Percentiles rank a stretch among this genome's conserved stretches.
phyloP scores from a whole-genome alignment of 1,140 invertebrate species.

The Brachionus manjavacas region DNA sequence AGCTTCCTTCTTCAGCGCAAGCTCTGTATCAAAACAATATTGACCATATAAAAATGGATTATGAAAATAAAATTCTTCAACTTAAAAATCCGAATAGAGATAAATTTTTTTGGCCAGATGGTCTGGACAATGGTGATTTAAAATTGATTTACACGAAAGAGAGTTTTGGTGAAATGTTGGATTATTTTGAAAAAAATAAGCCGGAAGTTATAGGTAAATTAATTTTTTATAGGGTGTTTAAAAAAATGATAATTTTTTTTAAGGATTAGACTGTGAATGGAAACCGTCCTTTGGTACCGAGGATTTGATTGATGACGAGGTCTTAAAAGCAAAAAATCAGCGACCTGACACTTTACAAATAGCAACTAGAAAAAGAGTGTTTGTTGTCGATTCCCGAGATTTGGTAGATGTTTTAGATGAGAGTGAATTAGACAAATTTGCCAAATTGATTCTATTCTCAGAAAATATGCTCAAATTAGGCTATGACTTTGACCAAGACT shows the following conservation, averaged over 20 bases:
- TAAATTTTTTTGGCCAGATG: neutral
- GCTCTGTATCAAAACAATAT: neutral
- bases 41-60: neutral
- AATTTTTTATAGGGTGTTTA: neutral
- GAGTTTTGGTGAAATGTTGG: constrained; percentile 1
- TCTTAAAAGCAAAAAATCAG: neutral
- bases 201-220: neutral
- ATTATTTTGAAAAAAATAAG: constrained; percentile 1
- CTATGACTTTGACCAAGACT: constrained; percentile 37
- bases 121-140: neutral
- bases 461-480: constrained; percentile 31
- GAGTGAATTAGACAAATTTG: neutral
- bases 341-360: constrained; percentile 35
- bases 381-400: neutral
- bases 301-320: constrained; percentile 12
- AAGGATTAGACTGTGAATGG: constrained; percentile 37
- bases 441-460: constrained; percentile 15
- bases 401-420: constrained; percentile 29
- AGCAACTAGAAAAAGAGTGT: constrained; percentile 20
- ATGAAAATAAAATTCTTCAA: neutral
- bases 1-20: neutral
- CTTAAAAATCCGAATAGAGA: neutral
- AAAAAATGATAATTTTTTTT: neutral
- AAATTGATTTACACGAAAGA: neutral
- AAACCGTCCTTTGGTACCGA: constrained; percentile 34